phyloP scores from a whole-genome alignment of 1,140 invertebrate species.

The Zaprionus capensis region DNA sequence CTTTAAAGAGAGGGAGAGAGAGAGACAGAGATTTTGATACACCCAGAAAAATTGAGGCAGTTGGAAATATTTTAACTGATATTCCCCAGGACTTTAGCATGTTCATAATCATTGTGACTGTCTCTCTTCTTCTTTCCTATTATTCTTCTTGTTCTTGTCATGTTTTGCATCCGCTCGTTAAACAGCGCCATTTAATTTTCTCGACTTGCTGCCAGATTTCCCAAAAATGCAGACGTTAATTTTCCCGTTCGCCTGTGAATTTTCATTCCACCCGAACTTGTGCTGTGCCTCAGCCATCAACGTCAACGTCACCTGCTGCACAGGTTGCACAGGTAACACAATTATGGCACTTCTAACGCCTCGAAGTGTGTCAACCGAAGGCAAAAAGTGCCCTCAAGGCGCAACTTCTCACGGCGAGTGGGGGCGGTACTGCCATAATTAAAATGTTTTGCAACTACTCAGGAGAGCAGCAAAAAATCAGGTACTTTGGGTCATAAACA shows the following conservation, averaged over 20 bases:
- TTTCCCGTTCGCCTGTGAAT: conserved; percentile 18
- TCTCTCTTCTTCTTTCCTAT: neutral
- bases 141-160: neutral
- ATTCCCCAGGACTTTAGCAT: neutral
- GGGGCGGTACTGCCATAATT: conserved; percentile 25
- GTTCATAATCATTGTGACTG: neutral
- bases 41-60: neutral
- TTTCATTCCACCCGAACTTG: neutral
- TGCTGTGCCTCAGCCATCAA: neutral
- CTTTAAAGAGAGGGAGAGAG: neutral
- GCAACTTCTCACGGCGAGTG: neutral
- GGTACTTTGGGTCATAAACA: conserved; percentile 2
- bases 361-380: conserved; percentile 39
- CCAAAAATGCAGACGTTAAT: neutral
- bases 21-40: neutral
- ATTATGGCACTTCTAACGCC: conserved; percentile 27
- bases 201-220: neutral
- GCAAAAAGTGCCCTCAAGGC: conserved; percentile 26
- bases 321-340: conserved; percentile 18
- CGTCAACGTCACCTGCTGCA: conserved; percentile 1
- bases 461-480: neutral
- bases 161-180: conserved; percentile 4
- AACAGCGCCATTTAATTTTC: conserved; percentile 15
- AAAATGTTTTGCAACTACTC: conserved; percentile 31
- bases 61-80: neutral